These are phyloP conservation scores for Schlechtendalia chinensis DNA, from an alignment of 1,140 invertebrate species.

Conservation along the genomic window DNA sequence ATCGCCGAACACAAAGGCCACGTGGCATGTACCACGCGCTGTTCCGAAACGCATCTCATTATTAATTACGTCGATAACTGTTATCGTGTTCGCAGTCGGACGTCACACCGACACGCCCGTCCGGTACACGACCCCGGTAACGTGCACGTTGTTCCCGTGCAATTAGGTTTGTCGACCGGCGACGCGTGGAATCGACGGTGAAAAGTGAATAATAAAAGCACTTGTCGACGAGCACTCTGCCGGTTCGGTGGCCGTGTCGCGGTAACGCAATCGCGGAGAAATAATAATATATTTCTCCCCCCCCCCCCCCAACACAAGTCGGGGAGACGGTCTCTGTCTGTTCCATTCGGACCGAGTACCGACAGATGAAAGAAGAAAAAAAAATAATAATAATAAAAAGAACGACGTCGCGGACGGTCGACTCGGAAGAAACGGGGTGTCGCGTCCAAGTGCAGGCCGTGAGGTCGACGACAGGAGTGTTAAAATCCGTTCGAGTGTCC, in stretches of 20 bases:
- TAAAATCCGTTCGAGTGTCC: slow-evolving; percentile 21
- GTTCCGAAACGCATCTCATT: no score
- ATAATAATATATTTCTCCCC: background rate
- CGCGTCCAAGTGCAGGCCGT: background rate
- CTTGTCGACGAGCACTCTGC: background rate
- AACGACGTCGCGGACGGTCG: background rate
- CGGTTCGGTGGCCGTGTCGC: no score
- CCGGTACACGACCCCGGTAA: no score
- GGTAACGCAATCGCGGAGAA: background rate
- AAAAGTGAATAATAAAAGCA: background rate
- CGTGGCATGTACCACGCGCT: no score
- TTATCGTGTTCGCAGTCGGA: no score
- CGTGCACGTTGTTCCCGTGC: background rate
- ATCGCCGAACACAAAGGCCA: no score
- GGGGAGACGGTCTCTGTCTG: background rate
- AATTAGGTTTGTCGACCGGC: background rate
- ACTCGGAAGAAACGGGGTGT: background rate
- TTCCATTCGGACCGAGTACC: background rate
- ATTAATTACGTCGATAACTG: no score
- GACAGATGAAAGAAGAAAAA: background rate
- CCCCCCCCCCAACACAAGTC: no score
- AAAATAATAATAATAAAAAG: slow-evolving; percentile 4
- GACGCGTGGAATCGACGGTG: background rate
- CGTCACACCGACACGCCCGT: no score
- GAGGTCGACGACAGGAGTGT: background rate